phyloP scores from a whole-genome alignment of 2,888 invertebrate genomes.

The Drosophila paramelanica region DNA sequence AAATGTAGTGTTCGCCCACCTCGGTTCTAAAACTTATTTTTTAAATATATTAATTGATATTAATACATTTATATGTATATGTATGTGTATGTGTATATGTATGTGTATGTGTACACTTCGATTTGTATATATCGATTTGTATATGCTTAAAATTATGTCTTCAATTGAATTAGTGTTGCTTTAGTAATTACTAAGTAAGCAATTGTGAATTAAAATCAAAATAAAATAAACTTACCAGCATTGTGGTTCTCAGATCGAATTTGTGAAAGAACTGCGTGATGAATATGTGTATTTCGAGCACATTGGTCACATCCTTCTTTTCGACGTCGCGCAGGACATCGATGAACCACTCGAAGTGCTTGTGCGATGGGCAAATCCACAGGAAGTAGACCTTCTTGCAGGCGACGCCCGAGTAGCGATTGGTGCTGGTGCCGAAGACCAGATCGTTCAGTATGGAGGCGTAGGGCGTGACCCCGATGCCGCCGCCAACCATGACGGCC shows the following conservation, averaged over 20 bases:
- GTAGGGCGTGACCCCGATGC: conserved; percentile 98
- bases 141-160: no score
- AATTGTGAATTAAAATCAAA: no score
- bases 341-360: conserved; percentile 99
- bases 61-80: no score
- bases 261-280: conserved; percentile 99
- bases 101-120: no score
- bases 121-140: no score
- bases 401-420: conserved; percentile 97
- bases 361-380: conserved; percentile 99
- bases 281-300: conserved; percentile 98
- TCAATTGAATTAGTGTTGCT: no score
- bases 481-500: conserved; percentile 98
- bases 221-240: conserved; percentile 90
- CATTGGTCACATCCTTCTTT: conserved; percentile 96
- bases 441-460: conserved; percentile 98
- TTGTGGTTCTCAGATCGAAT: conserved; percentile 97
- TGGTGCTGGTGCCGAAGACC: conserved; percentile 97
- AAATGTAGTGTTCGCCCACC: no score
- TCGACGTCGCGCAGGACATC: conserved; percentile 97
- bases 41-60: no score
- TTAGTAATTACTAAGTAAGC: no score
- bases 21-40: no score
- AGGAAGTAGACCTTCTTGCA: conserved; percentile 99
- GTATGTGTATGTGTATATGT: no score